Conservation (phyloP, 1,140 invertebrate genomes). For the Calycopis cecrops region DNA sequence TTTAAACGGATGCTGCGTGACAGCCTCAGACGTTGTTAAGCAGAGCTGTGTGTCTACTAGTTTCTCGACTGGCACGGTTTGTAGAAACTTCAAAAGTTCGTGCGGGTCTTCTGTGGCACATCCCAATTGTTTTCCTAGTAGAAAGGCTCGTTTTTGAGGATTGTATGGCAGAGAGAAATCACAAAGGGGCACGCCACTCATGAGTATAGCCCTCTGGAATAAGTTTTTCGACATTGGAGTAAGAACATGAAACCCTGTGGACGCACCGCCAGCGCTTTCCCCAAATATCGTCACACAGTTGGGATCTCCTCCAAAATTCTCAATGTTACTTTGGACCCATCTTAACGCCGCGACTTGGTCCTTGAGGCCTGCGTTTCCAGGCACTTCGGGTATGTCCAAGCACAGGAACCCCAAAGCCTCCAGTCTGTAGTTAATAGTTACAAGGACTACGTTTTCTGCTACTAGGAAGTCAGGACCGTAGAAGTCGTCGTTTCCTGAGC, state of each 20-base stretch:
- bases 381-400: constrained; percentile 73
- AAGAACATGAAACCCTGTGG: constrained; percentile 57
- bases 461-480: constrained; percentile 26
- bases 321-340: constrained; percentile 79
- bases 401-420: constrained; percentile 75
- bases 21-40: constrained; percentile 35
- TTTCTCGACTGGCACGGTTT: constrained; percentile 51
- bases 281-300: constrained; percentile 76
- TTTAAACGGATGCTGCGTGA: constrained; percentile 32
- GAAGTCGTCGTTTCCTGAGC: constrained; percentile 15
- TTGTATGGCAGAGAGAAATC: constrained; percentile 12
- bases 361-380: constrained; percentile 81
- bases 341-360: constrained; percentile 78
- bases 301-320: constrained; percentile 79
- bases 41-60: constrained; percentile 44
- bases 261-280: constrained; percentile 74
- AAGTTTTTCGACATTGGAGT: constrained; percentile 59
- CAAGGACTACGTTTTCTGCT: constrained; percentile 16
- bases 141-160: constrained; percentile 5
- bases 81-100: constrained; percentile 64
- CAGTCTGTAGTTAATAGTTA: constrained; percentile 82
- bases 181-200: constrained; percentile 21
- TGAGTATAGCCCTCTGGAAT: constrained; percentile 32
- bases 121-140: constrained; percentile 41
- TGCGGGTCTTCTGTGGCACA: constrained; percentile 36